Evolutionary conservation across 2,797 vertebrate genomes (phyloP), one percentile per base, ranked within the genome.

Genomic region (Poeciliopsis presidionis): DNA sequence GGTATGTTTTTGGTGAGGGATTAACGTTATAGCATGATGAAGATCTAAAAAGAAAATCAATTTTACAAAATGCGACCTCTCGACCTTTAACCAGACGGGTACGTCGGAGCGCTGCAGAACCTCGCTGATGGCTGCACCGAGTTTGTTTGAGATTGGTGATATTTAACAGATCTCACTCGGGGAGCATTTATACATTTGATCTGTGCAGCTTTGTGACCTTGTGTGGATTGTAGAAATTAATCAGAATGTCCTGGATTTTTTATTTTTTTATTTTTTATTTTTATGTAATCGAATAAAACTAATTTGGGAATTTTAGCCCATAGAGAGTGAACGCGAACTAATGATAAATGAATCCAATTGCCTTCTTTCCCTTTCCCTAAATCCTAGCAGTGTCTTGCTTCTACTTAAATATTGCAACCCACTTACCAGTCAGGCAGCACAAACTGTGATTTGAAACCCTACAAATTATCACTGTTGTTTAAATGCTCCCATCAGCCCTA

Each of bases 391-490:
- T 30, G 45, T 43, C 57, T n/a, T 33, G 55, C 6, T 18, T 33
- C 18, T 20, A 12, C 39, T 33, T 43, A 22, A 43, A 18, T 12
- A 30, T 6, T 74, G 69, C 73, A 72, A 57, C 36, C 65, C 45
- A 59, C 67, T 81, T 69, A 13, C 74, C 67, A 77, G 46, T 53
- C 65, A 70, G 73, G 76, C 77, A 77, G 78, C 4, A 2, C n/a
- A 28, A 82, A 71, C 76, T 77, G 73, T 77, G 80, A 88, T 88
- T 86, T 73, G 45, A 88, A 80, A 78, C 41, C 75, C 72, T 79
- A 81, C 67, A 84, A 87, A 84, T 80, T 75, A 85, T 92, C 83
- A 86, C 86, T 75, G 84, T 84, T 84, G 82, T 76, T 81, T 82
- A 81, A 87, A 86, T 11, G 76, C 74, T 82, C 80, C 74, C 77